phyloP scores from a whole-genome alignment of 1,140 invertebrate genomes.

The Augochlora pura region DNA sequence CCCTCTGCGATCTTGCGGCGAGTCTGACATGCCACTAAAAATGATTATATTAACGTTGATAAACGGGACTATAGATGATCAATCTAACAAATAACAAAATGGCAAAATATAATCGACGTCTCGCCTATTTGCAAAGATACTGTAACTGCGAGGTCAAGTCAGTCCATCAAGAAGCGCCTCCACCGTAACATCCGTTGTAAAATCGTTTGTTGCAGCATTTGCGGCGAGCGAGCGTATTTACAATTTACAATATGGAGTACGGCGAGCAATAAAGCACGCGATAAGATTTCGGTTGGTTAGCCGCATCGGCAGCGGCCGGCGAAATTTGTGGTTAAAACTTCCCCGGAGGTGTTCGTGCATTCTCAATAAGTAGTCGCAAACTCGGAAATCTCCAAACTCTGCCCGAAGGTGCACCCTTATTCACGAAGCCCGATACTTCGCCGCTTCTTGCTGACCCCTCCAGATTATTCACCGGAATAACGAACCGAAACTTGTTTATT shows the following conservation, averaged over 20 bases:
- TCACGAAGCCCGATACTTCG: background rate
- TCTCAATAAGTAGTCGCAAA: conserved; percentile 48
- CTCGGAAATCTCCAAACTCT: conserved; percentile 35
- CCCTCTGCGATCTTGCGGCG: no score
- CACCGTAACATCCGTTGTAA: no score
- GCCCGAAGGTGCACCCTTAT: background rate
- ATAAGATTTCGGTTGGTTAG: conserved; percentile 20
- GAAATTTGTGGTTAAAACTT: conserved; percentile 58
- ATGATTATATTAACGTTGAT: no score
- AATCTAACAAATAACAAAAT: no score
- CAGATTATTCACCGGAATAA: conserved; percentile 21
- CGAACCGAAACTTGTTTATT: conserved; percentile 24
- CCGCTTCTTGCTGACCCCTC: background rate
- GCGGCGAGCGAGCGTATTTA: background rate
- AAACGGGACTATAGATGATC: no score
- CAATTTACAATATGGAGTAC: background rate
- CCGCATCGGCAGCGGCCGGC: conserved; percentile 22
- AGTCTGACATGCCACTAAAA: no score
- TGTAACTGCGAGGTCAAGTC: no score
- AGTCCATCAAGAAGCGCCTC: no score
- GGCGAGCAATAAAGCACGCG: conserved; percentile 18
- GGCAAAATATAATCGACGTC: no score
- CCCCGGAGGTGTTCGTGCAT: conserved; percentile 44
- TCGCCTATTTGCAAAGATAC: no score
- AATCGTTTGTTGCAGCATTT: no score